phyloP scores from a whole-genome alignment of 1,140 invertebrate genomes.

The Aporrectodea caliginosa region DNA sequence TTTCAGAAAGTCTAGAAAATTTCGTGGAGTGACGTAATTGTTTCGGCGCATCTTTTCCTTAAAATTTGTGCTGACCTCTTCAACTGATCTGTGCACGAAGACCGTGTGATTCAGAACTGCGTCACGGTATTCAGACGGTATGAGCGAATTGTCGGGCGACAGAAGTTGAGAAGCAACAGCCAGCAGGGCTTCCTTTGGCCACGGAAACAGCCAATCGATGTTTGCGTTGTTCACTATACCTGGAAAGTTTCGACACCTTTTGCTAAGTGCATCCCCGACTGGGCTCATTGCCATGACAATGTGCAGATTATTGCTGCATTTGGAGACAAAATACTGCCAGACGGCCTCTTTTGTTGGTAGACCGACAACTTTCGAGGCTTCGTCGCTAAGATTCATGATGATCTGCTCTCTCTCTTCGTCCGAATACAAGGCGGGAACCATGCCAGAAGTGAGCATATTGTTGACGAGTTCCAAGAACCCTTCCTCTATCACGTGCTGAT shows the following conservation, averaged over 20 bases:
- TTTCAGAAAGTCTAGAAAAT: constrained; percentile 80
- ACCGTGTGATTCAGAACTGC: constrained; percentile 76
- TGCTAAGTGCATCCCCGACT: constrained; percentile 55
- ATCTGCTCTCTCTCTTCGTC: constrained; percentile 83
- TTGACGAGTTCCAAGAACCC: constrained; percentile 84
- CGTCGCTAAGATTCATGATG: constrained; percentile 63
- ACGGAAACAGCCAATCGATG: constrained; percentile 58
- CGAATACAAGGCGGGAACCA: constrained; percentile 74
- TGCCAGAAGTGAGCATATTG: constrained; percentile 80
- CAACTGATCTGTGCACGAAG: constrained; percentile 71
- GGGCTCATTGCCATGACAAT: constrained; percentile 58
- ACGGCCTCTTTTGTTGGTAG: constrained; percentile 62
- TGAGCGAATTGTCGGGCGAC: constrained; percentile 60
- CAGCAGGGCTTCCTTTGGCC: constrained; percentile 60
- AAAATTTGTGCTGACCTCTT: constrained; percentile 68
- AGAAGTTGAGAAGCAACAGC: constrained; percentile 70
- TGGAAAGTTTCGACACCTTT: constrained; percentile 58
- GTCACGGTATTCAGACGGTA: constrained; percentile 66
- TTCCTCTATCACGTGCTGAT: constrained; percentile 66
- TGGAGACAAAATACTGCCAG: constrained; percentile 60
- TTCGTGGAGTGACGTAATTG: constrained; percentile 84
- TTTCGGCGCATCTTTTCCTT: constrained; percentile 66
- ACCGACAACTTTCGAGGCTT: constrained; percentile 67
- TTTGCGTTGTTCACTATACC: constrained; percentile 57
- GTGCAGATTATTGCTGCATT: constrained; percentile 57